Evolutionary conservation across 2,113 vertebrate genomes (phyloP).

Genomic region (Phaetusa simplex): DNA sequence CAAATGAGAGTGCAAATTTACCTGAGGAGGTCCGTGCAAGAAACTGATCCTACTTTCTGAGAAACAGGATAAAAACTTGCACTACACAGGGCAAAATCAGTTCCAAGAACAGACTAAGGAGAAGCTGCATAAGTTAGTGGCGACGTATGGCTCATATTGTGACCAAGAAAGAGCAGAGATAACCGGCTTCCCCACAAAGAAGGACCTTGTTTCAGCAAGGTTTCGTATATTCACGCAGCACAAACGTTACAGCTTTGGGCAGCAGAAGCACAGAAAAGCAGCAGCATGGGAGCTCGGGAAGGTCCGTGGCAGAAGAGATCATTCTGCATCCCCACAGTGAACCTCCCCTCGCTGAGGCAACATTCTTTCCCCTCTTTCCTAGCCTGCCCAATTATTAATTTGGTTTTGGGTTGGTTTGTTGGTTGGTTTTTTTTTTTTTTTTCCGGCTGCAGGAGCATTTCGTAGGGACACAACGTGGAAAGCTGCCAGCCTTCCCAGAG

Average conservation of each 20-base stretch:
- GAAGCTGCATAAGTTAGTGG: background rate
- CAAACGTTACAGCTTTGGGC: background rate
- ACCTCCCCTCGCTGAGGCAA: background rate
- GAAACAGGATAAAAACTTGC: background rate
- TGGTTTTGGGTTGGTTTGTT: background rate
- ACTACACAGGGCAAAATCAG: background rate
- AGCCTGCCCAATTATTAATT: background rate
- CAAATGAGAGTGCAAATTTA: background rate
- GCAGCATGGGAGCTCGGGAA: background rate
- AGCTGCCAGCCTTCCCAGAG: slow-evolving; percentile 17
- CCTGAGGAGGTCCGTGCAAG: background rate
- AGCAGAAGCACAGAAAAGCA: background rate
- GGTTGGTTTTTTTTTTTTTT: background rate
- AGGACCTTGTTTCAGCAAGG: background rate
- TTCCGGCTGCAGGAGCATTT: background rate
- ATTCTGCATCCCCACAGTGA: background rate
- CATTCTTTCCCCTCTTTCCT: background rate
- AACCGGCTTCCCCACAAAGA: background rate
- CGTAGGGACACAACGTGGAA: background rate
- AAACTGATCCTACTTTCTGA: background rate
- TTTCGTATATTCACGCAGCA: background rate
- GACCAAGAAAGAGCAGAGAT: background rate
- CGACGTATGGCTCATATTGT: background rate
- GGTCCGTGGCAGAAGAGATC: background rate
- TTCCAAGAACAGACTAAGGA: background rate